Evolutionary conservation across 2,888 invertebrate genomes (phyloP), one percentile per base, ranked within the genome.

Genomic region (Scotopteryx bipunctaria): DNA sequence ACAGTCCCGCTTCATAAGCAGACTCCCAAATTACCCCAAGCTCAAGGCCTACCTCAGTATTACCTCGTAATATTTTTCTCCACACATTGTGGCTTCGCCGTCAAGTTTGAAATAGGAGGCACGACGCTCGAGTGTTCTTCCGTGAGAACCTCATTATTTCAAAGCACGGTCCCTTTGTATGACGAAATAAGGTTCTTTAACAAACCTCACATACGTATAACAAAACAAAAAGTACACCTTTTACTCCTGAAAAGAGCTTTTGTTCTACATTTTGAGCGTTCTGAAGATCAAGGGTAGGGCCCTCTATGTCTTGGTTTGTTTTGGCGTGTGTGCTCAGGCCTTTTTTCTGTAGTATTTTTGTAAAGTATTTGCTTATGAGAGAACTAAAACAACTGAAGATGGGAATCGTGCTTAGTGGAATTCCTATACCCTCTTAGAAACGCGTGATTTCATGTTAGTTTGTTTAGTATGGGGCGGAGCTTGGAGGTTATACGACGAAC

Each of bases 111-210:
- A 83, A 81, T 80, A 81, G 78, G 73, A 80, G 76, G 80, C 76
- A 76, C 71, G 65, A 55, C 65, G 64, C 78, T 79, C 61, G 70
- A 86, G 83, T 73, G 70, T 73, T 63, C 80, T 74, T 79, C 71
- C 66, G 67, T 66, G 75, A 78, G 78, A 80, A 81, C 79, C 88
- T 88, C 87, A 88, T 88, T 88, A 88, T 88, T 87, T 85, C 76
- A 80, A 78, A 78, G 85, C 88, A 87, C 87, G 86, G 67, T 71
- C 76, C 79, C 85, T 86, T 88, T 88, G 88, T 86, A 79, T 78
- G 71, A 73, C 77, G 75, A 86, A 88, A 88, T 86, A 88, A 87
- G 88, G 84, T 86, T 87, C 82, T 83, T 87, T 88, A 84, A 83
- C 78, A 80, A 83, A 85, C 78, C 85, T 79, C 84, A 86, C 84